Base-by-base conservation (phyloP, 2,113 vertebrate genomes). In the Silurus asotus region DNA sequence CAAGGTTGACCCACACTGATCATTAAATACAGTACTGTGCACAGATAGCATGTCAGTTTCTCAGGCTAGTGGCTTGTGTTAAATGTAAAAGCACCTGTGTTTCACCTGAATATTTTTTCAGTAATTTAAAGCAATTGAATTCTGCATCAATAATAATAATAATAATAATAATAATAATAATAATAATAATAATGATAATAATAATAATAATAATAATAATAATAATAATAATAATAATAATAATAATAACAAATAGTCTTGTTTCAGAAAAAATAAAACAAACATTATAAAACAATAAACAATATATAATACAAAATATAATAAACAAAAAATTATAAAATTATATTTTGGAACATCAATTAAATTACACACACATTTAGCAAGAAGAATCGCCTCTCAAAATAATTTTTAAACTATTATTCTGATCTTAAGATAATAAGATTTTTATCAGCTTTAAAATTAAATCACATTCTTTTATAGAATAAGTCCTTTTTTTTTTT, bases 391-490 rank as follows among this genome's bases (percentile, higher is more conserved):
- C 95, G 95, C 90, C 88, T 89, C 86, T 92, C 93, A 88, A 93
- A 92, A 93, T 92, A 94, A 37, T 2, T 37, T 37, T 37, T 37
- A 37, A 37, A n/a, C n/a, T n/a, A n/a, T n/a, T n/a, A n/a, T n/a
- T n/a, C n/a, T n/a, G n/a, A n/a, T n/a, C n/a, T n/a, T 3, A 37
- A 37, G 37, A 37, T 37, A 37, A 37, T 37, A 37, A 1, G 94
- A 94, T 94, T 94, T 95, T 94, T 94, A 94, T 92, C 92, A 87
- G 61, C 82, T 92, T 87, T 93, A 94, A 94, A 37, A 95, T 95
- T 94, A 94, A 89, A 90, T 92, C 93, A 93, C 93, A 93, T 37
- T 37, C 37, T 37, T 37, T 2, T 37, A 37, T 37, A 37, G 37
- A 37, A 37, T 37, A 37, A 37, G 37, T 37, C 2, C 2, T 37